Conservation (phyloP, 2,113 vertebrate genomes). For the Zeus faber region DNA sequence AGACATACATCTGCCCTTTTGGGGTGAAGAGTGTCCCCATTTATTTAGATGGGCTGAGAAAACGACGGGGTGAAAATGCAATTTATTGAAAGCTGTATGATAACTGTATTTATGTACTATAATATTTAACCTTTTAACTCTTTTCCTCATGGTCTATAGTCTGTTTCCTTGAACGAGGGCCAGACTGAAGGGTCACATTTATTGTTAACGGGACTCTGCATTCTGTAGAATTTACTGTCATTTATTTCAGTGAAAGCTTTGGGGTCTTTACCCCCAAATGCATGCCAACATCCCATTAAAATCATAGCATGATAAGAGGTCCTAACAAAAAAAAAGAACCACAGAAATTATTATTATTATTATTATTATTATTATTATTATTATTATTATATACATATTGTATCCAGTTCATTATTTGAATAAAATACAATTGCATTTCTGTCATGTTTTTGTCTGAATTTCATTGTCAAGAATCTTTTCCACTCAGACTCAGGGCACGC, state of each 20-base stretch:
- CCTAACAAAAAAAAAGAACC: slow-evolving; percentile 24
- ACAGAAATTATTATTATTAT: slow-evolving; percentile 47
- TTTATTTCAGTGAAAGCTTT: slow-evolving; percentile 37
- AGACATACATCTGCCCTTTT: background rate
- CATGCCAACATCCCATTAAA: slow-evolving; percentile 65
- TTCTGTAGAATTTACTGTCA: slow-evolving; percentile 30
- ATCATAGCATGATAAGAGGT: slow-evolving; percentile 58
- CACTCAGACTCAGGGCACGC: no score
- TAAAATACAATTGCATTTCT: slow-evolving; percentile 70
- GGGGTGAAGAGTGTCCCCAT: no score
- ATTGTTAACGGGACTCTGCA: slow-evolving; percentile 35
- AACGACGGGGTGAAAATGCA: slow-evolving; percentile 20
- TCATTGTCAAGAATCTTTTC: no score
- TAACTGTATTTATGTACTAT: slow-evolving; percentile 38
- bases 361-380: no score
- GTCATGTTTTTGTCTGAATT: background rate
- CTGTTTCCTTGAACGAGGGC: slow-evolving; percentile 30
- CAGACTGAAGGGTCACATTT: slow-evolving; percentile 35
- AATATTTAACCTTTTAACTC: slow-evolving; percentile 43
- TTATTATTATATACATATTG: slow-evolving; percentile 60
- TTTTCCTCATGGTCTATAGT: slow-evolving; percentile 37
- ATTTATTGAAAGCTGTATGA: slow-evolving; percentile 40
- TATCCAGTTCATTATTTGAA: slow-evolving; percentile 72
- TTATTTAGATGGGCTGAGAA: slow-evolving; percentile 14
- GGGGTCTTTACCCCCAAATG: slow-evolving; percentile 39